Conservation (phyloP, 92 coral and sea anemone species). For the Parazoanthus swiftii region DNA sequence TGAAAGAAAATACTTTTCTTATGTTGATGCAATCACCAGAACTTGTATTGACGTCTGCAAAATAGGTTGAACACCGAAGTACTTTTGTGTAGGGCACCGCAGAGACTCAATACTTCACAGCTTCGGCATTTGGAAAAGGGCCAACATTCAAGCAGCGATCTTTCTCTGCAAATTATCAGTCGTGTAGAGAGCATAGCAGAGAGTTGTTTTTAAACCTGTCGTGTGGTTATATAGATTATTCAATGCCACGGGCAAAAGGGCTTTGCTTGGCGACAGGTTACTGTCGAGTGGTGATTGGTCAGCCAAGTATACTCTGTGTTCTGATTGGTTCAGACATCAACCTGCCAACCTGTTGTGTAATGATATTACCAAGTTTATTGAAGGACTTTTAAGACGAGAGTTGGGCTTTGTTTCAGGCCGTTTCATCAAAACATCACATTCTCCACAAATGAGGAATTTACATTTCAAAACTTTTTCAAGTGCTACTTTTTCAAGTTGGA, state of each 20-base stretch:
- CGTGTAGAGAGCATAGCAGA: conserved; percentile 10
- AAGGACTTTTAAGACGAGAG: conserved; percentile 28
- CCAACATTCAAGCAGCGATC: conserved; percentile 21
- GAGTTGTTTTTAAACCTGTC: conserved; percentile 35
- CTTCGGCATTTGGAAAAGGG: conserved; percentile 16
- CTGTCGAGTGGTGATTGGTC: conserved; percentile 47
- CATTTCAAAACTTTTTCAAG: background rate
- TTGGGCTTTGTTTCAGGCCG: conserved; percentile 32
- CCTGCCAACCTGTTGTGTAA: conserved; percentile 64
- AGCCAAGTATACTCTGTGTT: conserved; percentile 27
- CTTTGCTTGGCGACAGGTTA: conserved; percentile 49
- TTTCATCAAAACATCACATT: conserved; percentile 36
- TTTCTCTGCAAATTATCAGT: background rate
- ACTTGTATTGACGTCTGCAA: conserved; percentile 20
- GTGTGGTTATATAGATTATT: conserved; percentile 3
- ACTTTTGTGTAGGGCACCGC: conserved; percentile 7
- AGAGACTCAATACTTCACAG: conserved; percentile 8
- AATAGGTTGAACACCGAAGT: conserved; percentile 31
- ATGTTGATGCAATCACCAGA: conserved; percentile 46
- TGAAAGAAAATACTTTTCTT: conserved; percentile 55
- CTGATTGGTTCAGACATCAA: conserved; percentile 55
- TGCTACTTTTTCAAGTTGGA: background rate
- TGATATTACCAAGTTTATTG: conserved; percentile 36
- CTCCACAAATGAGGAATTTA: conserved; percentile 13
- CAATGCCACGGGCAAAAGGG: conserved; percentile 34